Base-by-base conservation (phyloP, 1,140 invertebrate genomes). In the Lordiphosa mommai region DNA sequence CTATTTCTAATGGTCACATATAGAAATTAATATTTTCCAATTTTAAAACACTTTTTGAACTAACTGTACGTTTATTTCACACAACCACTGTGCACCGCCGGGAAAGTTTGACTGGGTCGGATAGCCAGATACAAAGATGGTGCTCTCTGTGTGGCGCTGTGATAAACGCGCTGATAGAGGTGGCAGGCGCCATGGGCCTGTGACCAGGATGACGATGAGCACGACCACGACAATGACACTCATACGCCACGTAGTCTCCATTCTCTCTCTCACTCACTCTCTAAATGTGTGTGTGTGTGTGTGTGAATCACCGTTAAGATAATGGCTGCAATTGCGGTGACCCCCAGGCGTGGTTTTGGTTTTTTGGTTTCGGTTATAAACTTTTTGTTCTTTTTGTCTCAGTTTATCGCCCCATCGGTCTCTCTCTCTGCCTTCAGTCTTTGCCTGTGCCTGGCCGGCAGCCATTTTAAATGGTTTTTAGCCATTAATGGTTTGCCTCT, bases 281-380 rank as follows among this genome's bases (percentile, higher is more conserved):
- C 27, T 59, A 9, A 44, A 23, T 34, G 27, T 40, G 4, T 58
- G 33, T 34, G 14, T 38, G 32, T 58, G 10, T 36, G 47, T 61
- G 49, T 80, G 76, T 67, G 72, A 64, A 73, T 74, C 55, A 68
- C 58, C 77, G 72, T 82, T 66, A 76, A 84, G 68, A 82, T 82
- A 82, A 82, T 82, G 77, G 77, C 77, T 82, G 77, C 77, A 82
- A 82, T 82, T 82, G 77, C 68, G 77, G 76, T 82, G 76, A 82
- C 76, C 76, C 77, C 76, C 77, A 72, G 77, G 76, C 76, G 58
- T 84, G 77, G 77, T 77, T 82, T 82, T 68, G 61, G 61, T 61
- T 71, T 84, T 82, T 82, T 59, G 55, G 77, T 55, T 84, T 84
- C 70, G 77, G 77, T 65, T 84, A 76, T 82, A 82, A 82, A 82